Conservation (phyloP, 2,797 vertebrate species). For the Channallabes apus region DNA sequence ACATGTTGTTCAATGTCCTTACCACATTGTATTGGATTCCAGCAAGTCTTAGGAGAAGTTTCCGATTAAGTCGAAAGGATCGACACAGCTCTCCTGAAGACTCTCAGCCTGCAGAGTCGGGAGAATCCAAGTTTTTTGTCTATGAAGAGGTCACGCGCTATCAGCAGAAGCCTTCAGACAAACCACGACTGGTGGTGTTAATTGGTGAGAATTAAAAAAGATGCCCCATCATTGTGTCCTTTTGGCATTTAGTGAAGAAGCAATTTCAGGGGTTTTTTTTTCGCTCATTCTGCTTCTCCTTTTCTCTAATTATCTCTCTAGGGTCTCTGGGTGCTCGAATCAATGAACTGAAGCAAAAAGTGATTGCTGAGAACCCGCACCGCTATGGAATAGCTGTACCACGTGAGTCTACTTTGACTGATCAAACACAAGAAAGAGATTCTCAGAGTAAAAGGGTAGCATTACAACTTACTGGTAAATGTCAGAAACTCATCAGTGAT, state of each 20-base stretch:
- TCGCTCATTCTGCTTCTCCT: background rate
- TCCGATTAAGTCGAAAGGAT: constrained; percentile 82
- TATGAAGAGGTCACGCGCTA: constrained; percentile 90
- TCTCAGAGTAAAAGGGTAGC: background rate
- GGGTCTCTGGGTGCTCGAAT: constrained; percentile 87
- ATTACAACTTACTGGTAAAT: background rate
- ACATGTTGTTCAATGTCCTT: background rate
- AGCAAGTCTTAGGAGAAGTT: constrained; percentile 89
- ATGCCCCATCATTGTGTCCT: background rate
- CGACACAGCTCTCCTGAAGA: constrained; percentile 72
- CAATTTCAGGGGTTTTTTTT: background rate
- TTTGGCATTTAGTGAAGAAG: constrained; percentile 5
- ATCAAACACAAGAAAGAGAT: constrained; percentile 10
- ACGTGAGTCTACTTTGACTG: constrained; percentile 77
- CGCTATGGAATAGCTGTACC: constrained; percentile 87
- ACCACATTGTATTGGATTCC: constrained; percentile 34
- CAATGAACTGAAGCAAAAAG: constrained; percentile 90
- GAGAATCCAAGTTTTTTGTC: constrained; percentile 77
- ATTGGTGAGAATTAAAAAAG: constrained; percentile 75
- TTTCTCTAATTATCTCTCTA: constrained; percentile 55
- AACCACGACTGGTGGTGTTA: constrained; percentile 85
- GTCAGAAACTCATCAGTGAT: background rate
- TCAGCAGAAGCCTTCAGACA: constrained; percentile 77
- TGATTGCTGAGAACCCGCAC: constrained; percentile 87
- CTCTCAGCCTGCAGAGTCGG: constrained; percentile 62